A percentile compares a stretch with the other conserved stretches of the same genome.
These are phyloP conservation scores for Pachycephala philippinensis DNA, from an alignment of 2,113 vertebrate genomes.

Conservation along the genomic window DNA sequence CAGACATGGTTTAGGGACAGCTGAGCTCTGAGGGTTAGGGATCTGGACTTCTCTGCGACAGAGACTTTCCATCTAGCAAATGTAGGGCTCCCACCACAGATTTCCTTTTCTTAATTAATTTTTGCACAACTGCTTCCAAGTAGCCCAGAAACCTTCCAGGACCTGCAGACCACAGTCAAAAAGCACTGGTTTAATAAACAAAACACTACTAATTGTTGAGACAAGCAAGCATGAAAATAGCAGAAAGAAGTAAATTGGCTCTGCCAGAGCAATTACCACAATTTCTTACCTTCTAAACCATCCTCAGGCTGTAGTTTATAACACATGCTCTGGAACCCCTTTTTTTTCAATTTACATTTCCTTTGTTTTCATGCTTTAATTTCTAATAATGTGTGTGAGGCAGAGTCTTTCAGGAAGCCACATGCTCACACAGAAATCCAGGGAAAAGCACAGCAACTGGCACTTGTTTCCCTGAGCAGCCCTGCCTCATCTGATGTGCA, in stretches of 20 bases:
- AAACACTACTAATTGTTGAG: background rate
- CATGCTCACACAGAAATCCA: background rate
- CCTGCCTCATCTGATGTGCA: background rate
- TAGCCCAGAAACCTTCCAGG: background rate
- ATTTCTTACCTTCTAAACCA: background rate
- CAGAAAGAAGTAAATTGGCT: background rate
- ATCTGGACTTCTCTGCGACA: background rate
- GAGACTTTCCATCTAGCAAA: background rate
- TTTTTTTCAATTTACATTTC: background rate
- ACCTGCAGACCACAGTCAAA: background rate
- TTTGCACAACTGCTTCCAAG: background rate
- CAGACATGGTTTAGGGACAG: background rate
- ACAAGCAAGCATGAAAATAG: background rate
- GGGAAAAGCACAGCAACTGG: background rate
- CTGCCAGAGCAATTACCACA: background rate
- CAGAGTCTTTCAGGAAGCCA: background rate
- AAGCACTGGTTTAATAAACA: background rate
- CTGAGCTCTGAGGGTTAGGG: background rate
- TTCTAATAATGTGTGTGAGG: background rate
- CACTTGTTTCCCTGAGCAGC: background rate
- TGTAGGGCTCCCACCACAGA: background rate
- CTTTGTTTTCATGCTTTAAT: background rate
- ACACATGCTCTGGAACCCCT: rapidly evolving
- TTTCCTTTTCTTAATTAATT: background rate
- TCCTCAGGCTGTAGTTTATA: background rate